A percentile compares a stretch with the other conserved stretches of the same genome.
Conservation (phyloP, 2,888 invertebrate genomes). For the Mimumesa dahlbomi region DNA sequence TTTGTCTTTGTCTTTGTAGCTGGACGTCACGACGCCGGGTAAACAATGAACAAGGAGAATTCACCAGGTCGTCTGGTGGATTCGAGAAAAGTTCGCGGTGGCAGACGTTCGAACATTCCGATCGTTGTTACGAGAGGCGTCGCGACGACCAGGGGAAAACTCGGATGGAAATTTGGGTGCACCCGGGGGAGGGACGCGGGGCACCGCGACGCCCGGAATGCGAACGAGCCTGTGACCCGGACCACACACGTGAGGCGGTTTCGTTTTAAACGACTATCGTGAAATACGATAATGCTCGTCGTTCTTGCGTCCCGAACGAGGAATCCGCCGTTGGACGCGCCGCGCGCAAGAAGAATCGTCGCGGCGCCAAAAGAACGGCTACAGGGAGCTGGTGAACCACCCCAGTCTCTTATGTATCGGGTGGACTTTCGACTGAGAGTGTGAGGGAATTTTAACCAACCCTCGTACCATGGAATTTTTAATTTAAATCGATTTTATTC, state of each 20-base stretch:
- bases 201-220: slow-evolving; percentile 76
- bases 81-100: neutral
- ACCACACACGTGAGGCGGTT: slow-evolving; percentile 74
- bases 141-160: neutral
- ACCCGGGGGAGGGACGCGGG: slow-evolving; percentile 28
- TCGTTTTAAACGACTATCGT: slow-evolving; percentile 76
- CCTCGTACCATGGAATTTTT: too few relatives aligned
- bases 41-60: too few relatives aligned
- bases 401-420: too few relatives aligned
- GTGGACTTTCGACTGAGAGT: too few relatives aligned
- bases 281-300: slow-evolving; percentile 78
- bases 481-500: too few relatives aligned
- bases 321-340: slow-evolving; percentile 44
- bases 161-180: slow-evolving; percentile 3
- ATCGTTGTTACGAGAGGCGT: neutral
- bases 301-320: slow-evolving; percentile 51
- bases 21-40: too few relatives aligned
- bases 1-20: neutral
- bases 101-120: slow-evolving; percentile 4
- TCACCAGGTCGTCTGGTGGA: neutral
- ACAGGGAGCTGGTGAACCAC: too few relatives aligned
- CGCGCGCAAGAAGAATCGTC: slow-evolving; percentile 48
- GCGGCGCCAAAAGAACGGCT: slow-evolving; percentile 27
- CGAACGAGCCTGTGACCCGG: slow-evolving; percentile 72
- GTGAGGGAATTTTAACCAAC: too few relatives aligned